Evolutionary conservation across 2,888 invertebrate species (phyloP), one percentile per base, ranked within the genome.

Genomic region (Horisme vitalbata): DNA sequence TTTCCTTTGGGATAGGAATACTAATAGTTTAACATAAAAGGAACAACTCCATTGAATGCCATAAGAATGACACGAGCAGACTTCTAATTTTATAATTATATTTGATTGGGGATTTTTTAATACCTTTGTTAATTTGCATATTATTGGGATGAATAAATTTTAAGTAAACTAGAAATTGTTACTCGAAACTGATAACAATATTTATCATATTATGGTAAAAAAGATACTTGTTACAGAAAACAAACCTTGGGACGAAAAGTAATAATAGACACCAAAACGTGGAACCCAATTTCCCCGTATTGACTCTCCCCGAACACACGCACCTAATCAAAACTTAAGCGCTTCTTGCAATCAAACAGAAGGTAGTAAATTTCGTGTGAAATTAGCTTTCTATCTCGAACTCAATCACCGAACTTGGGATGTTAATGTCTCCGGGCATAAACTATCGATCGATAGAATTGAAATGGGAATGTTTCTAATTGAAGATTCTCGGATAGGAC

Each of bases 391-490:
- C 57, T 51, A 57, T 56, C 55, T 56, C 50, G 51, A 59, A 60
- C 60, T 60, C 59, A 62, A 60, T 62, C 60, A 60, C 56, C 55
- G 32, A 60, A 60, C 53, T 60, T 52, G 48, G 57, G 52, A 59
- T 53, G 45, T 59, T 57, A 57, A 59, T 57, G 57, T 57, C 60
- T 52, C 55, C 55, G 48, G 56, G 56, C 55, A 56, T 59, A 60
- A 62, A 60, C 60, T 62, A 59, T 70, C 71, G 71, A 75, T 74
- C 73, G 72, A 72, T 69, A 69, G 67, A 71, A 78, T 79, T 79
- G 74, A 78, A 83, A 83, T 82, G 79, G 76, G 77, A 75, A 83
- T 79, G 74, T 68, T 71, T 81, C 75, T 85, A 86, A 85, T 84
- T 84, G 80, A 80, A 84, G 83, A 80, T 79, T 73, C 75, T 66